Conservation (phyloP, 1,140 invertebrate genomes). For the Pristionchus pacificus region DNA sequence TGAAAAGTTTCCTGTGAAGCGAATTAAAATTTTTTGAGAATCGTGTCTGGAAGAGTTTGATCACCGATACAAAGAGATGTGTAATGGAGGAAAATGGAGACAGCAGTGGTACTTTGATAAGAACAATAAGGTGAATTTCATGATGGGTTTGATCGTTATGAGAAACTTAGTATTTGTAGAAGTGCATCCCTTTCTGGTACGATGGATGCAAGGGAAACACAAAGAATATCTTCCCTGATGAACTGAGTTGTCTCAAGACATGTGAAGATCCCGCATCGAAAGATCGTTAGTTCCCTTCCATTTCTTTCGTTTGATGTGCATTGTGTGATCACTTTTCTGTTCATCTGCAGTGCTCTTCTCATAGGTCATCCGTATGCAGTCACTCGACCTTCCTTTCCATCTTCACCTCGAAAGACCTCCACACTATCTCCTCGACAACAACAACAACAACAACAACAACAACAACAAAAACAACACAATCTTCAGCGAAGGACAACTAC, state of each 20-base stretch:
- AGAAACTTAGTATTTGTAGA: slow-evolving; percentile 17
- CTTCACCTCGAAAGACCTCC: background rate
- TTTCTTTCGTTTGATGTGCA: slow-evolving; percentile 5
- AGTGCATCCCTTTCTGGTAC: slow-evolving; percentile 42
- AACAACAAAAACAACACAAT: background rate
- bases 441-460: background rate
- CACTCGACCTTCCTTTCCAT: background rate
- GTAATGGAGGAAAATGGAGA: slow-evolving; percentile 47
- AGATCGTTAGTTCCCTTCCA: slow-evolving; percentile 20
- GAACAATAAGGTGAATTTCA: slow-evolving; percentile 39
- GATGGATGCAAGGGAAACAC: slow-evolving; percentile 41
- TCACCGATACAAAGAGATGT: slow-evolving; percentile 53
- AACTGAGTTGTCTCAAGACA: slow-evolving; percentile 48
- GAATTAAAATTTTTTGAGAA: too few relatives aligned
- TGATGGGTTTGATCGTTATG: too few relatives aligned
- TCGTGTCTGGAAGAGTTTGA: slow-evolving; percentile 48
- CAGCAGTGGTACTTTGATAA: slow-evolving; percentile 52
- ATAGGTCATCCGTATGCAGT: background rate
- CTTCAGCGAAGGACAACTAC: background rate
- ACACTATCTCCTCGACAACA: background rate
- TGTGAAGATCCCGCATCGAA: slow-evolving; percentile 44
- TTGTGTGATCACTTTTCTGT: background rate
- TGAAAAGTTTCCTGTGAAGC: too few relatives aligned
- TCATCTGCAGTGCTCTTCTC: slow-evolving; percentile 3
- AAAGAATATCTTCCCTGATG: slow-evolving; percentile 49